A percentile compares a stretch with the other conserved stretches of the same genome.
Conservation (phyloP, 1,140 invertebrate species). For the Ceratitis capitata region DNA sequence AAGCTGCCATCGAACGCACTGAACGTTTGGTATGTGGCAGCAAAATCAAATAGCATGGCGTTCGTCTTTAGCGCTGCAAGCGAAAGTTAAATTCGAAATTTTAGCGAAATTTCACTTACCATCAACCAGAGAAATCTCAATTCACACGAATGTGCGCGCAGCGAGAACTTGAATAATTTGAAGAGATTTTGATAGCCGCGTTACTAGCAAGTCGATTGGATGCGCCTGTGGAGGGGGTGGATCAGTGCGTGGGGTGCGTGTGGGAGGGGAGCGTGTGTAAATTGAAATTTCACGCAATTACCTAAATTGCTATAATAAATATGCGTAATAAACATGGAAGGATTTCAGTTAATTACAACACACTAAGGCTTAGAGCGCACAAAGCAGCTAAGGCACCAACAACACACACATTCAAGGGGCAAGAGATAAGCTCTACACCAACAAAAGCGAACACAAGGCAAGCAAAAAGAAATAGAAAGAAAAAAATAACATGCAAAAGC, state of each 20-base stretch:
- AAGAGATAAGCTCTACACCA: background rate
- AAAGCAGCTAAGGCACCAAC: background rate
- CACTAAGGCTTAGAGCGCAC: background rate
- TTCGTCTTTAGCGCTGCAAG: background rate
- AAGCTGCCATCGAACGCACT: background rate
- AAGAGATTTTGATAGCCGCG: background rate
- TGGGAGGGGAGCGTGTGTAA: background rate
- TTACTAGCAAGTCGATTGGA: background rate
- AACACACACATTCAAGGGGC: background rate
- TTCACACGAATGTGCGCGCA: background rate
- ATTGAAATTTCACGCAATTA: slow-evolving; percentile 35
- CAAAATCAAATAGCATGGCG: background rate
- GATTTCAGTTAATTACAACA: slow-evolving; percentile 39
- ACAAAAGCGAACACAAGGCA: background rate
- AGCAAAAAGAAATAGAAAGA: background rate
- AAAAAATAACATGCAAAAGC: slow-evolving; percentile 27
- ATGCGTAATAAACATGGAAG: slow-evolving; percentile 39
- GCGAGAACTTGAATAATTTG: background rate
- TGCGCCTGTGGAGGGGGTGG: background rate
- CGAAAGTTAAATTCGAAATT: background rate
- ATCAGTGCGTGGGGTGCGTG: background rate
- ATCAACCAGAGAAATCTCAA: background rate
- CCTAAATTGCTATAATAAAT: slow-evolving; percentile 33
- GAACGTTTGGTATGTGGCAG: background rate
- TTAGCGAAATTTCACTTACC: background rate